These are phyloP conservation scores for Sthenelais limicola DNA, from an alignment of 2,888 invertebrate species.

Conservation along the genomic window DNA sequence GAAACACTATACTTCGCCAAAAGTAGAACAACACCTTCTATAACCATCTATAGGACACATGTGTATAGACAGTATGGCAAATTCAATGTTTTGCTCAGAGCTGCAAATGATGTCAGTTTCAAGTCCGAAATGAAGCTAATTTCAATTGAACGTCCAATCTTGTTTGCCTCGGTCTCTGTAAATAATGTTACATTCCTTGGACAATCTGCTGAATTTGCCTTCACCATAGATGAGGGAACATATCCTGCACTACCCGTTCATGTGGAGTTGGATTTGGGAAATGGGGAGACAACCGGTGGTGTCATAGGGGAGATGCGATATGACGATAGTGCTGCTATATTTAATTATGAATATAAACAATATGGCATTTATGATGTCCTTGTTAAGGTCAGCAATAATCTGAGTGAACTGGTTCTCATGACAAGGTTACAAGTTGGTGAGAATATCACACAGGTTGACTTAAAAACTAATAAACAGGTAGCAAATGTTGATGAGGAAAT, in stretches of 20 bases:
- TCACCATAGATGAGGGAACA: constrained; percentile 59
- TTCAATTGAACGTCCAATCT: constrained; percentile 66
- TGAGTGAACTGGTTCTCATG: constrained; percentile 53
- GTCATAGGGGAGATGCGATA: constrained; percentile 43
- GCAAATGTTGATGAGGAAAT: constrained; percentile 54
- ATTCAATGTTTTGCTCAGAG: constrained; percentile 56
- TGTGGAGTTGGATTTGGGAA: constrained; percentile 60
- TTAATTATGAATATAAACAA: constrained; percentile 58
- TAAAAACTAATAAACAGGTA: constrained; percentile 54
- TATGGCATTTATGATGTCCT: constrained; percentile 67
- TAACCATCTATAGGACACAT: constrained; percentile 37
- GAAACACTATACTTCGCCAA: constrained; percentile 55
- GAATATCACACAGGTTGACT: constrained; percentile 63
- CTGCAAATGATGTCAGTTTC: constrained; percentile 62
- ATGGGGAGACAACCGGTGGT: constrained; percentile 55
- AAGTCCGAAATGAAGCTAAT: constrained; percentile 53
- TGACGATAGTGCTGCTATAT: constrained; percentile 45
- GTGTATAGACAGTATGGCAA: constrained; percentile 58
- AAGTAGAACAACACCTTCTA: neutral
- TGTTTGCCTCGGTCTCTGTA: constrained; percentile 49
- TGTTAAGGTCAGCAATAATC: constrained; percentile 62
- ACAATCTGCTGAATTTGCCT: constrained; percentile 54
- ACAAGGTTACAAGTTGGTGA: constrained; percentile 45
- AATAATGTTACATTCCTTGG: constrained; percentile 58
- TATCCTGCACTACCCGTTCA: constrained; percentile 52